A percentile compares a stretch with the other conserved stretches of the same genome.
Evolutionary conservation across 2,797 vertebrate species (phyloP).

Genomic region (Enteromius unitaeniatus): DNA sequence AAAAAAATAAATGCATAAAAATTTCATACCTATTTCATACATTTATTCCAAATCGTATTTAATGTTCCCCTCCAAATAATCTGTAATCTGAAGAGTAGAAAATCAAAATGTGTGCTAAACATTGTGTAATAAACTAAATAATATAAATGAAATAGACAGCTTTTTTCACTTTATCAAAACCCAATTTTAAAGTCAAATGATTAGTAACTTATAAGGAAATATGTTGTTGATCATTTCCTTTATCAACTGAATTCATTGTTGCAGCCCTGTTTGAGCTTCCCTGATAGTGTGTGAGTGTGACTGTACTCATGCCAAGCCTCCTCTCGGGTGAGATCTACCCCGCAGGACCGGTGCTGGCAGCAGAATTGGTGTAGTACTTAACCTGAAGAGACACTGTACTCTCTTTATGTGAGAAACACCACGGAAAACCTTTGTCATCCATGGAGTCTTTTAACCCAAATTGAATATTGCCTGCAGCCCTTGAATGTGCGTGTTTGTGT

Average conservation of each 20-base stretch:
- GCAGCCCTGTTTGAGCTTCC: slow-evolving; percentile 2
- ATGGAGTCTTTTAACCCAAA: slow-evolving; percentile 21
- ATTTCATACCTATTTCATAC: not conserved
- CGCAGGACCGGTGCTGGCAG: not conserved
- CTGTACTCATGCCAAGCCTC: slow-evolving; percentile 4
- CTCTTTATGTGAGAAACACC: slow-evolving; percentile 22
- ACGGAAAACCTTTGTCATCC: slow-evolving; percentile 42
- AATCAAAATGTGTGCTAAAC: not conserved
- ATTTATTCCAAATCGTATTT: not conserved
- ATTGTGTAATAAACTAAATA: not conserved
- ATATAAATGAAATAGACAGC: not conserved
- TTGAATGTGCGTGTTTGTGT: slow-evolving; percentile 23
- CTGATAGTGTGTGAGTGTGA: not conserved
- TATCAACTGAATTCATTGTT: not conserved
- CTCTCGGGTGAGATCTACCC: slow-evolving; percentile 12
- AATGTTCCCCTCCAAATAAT: not conserved
- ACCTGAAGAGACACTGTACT: slow-evolving; percentile 22
- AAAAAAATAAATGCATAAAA: not conserved
- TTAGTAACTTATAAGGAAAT: not conserved
- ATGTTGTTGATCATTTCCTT: not conserved
- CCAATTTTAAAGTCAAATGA: not conserved
- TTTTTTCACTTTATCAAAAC: not conserved
- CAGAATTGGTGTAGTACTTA: not conserved
- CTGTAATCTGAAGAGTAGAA: not conserved
- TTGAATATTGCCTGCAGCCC: slow-evolving; percentile 34